Evolutionary conservation across 2,888 invertebrate species (phyloP).

Genomic region (Tuberolachnus salignus): DNA sequence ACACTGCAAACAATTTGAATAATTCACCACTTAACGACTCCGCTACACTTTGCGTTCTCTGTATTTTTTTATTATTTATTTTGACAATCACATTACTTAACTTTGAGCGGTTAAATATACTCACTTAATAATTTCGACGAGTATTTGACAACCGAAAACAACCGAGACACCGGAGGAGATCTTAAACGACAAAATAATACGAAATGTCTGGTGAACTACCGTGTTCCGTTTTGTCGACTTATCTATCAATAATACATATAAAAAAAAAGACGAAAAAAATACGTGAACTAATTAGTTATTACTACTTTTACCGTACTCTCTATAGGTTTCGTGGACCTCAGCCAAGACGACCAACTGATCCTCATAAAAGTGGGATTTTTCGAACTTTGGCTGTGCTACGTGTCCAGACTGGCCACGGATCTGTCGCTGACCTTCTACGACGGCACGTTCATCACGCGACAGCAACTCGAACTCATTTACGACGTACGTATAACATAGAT

Average conservation of each 20-base stretch:
- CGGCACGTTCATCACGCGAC: conserved; percentile 80
- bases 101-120: not conserved
- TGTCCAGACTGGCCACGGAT: conserved; percentile 78
- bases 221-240: too few species aligned
- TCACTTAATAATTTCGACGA: not conserved
- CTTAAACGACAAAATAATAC: too few species aligned
- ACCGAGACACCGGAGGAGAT: too few species aligned
- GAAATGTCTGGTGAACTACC: too few species aligned
- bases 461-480: conserved; percentile 85
- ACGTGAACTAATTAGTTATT: too few species aligned
- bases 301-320: not conserved
- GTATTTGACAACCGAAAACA: not conserved
- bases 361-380: conserved; percentile 96
- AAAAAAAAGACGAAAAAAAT: too few species aligned
- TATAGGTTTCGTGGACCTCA: conserved; percentile 69
- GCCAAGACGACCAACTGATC: conserved; percentile 95
- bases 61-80: too few species aligned
- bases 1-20: not conserved
- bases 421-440: conserved; percentile 86
- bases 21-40: too few species aligned
- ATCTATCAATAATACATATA: too few species aligned
- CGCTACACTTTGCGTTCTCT: too few species aligned
- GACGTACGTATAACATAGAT: conserved; percentile 70
- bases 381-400: conserved; percentile 92
- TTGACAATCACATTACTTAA: not conserved